Evolutionary conservation across 2,797 vertebrate genomes (phyloP).

Genomic region (Trachurus trachurus): DNA sequence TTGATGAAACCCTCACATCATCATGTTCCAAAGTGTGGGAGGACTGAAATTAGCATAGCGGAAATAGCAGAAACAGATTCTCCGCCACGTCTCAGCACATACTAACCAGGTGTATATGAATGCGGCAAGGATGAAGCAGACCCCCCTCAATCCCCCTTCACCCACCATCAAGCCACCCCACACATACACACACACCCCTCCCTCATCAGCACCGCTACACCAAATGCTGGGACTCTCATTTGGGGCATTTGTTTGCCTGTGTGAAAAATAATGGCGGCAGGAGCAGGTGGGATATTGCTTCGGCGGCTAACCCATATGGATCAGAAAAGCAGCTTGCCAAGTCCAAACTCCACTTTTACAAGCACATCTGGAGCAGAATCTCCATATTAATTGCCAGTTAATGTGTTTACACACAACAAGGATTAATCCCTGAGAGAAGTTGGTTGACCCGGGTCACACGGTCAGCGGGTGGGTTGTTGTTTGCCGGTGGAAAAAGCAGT

Average conservation of each 20-base stretch:
- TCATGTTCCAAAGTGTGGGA: conserved; percentile 69
- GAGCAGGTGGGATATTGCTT: conserved; percentile 82
- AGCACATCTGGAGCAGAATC: conserved; percentile 82
- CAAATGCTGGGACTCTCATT: conserved; percentile 72
- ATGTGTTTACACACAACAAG: conserved; percentile 80
- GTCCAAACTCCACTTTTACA: conserved; percentile 78
- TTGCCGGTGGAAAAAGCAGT: conserved; percentile 34
- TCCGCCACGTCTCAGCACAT: conserved; percentile 47
- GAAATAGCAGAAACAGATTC: conserved; percentile 55
- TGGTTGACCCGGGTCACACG: conserved; percentile 63
- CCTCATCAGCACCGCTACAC: conserved; percentile 51
- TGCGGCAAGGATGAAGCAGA: conserved; percentile 15
- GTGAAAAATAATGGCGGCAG: conserved; percentile 71
- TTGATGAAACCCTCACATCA: conserved; percentile 79
- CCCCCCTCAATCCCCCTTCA: neutral
- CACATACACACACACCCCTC: neutral
- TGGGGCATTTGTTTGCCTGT: conserved; percentile 77
- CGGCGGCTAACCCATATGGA: conserved; percentile 76
- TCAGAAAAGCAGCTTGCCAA: conserved; percentile 69
- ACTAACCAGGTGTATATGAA: conserved; percentile 75
- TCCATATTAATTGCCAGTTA: conserved; percentile 82
- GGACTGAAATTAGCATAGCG: conserved; percentile 71
- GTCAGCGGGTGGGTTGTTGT: conserved; percentile 52
- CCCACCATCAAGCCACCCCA: neutral
- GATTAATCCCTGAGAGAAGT: conserved; percentile 75